Percentiles rank a stretch among this genome's conserved stretches.
Conservation (phyloP, 2,797 vertebrate genomes). For the Sphenodon punctatus region DNA sequence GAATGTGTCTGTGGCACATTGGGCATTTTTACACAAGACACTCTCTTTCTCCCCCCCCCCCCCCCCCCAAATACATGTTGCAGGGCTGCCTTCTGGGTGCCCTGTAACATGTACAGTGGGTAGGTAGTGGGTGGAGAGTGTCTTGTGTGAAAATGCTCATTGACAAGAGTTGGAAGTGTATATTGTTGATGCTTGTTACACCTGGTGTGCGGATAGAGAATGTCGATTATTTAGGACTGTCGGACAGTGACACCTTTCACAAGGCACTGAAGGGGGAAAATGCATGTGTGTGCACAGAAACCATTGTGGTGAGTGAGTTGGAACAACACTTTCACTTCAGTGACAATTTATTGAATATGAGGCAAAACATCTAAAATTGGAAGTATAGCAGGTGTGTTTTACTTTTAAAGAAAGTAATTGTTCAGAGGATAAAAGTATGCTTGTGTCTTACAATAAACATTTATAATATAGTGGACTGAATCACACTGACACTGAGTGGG, state of each 20-base stretch:
- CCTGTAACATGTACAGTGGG: too few species aligned
- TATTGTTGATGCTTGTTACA: not conserved
- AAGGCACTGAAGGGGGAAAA: not conserved
- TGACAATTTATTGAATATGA: constrained; percentile 43
- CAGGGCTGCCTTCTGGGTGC: too few species aligned
- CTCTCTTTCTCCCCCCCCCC: too few species aligned
- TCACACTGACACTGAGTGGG: constrained; percentile 38
- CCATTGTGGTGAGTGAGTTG: constrained; percentile 40
- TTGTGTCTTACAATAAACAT: constrained; percentile 44
- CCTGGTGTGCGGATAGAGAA: not conserved
- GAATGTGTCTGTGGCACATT: not conserved
- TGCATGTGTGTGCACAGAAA: not conserved
- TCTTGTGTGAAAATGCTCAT: too few species aligned
- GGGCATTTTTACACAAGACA: too few species aligned
- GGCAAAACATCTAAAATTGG: constrained; percentile 25
- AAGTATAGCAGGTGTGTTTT: constrained; percentile 11
- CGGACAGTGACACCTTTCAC: constrained; percentile 14
- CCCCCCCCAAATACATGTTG: too few species aligned
- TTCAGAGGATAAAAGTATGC: constrained; percentile 22
- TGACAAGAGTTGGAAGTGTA: not conserved
- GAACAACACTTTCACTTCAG: constrained; percentile 24
- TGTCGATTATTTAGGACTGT: not conserved
- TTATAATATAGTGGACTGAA: constrained; percentile 7
- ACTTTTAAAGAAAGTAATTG: constrained; percentile 44
- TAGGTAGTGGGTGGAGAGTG: too few species aligned